Evolutionary conservation across 2,113 vertebrate species (phyloP), one percentile per base, ranked within the genome.

Genomic region (Odobenus rosmarus): DNA sequence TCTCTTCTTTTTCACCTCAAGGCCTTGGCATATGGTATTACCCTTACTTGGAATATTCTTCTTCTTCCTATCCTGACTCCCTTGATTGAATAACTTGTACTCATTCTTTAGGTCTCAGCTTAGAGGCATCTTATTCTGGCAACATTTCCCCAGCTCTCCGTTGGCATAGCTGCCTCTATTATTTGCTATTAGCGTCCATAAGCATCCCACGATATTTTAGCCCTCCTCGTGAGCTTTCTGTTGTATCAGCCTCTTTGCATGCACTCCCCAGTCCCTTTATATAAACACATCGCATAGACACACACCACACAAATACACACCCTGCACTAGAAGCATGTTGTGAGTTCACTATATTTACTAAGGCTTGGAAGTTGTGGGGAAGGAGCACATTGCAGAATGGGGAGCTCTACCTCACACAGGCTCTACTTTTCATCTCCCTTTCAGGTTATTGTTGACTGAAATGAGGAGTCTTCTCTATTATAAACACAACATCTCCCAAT

Each of bases 381-480:
- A 31, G 39, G 33, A 21, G 19, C 13, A 5, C 12, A 7, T 28
- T 3, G 16, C 7, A 10, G 11, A 88, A 51, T 0, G 2, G 33
- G 14, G 33, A 11, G 11, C 7, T 33, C 19, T 24, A 5, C n/a
- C 28, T 39, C 28, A 51, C 31, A 3, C 49, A 31, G 55, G 10
- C 31, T 24, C 57, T 46, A 7, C 7, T 26, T 31, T 46, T 80
- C 49, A 16, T 39, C 49, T 83, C 19, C 5, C 26, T 1, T 59
- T 77, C 28, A 10, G 1, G 4, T 51, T n/a, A 4, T 33, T 33
- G 6, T 31, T 42, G 24, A 21, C 61, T 18, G 46, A 49, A 79
- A 59, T 3, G 39, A 36, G 92, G 10, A 39, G 15, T 0, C 21
- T 31, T 77, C 33, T 71, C 23, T 9, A 5, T 9, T 23, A 77